phyloP scores from a whole-genome alignment of 2,113 vertebrate genomes.

The Globicephala melas region DNA sequence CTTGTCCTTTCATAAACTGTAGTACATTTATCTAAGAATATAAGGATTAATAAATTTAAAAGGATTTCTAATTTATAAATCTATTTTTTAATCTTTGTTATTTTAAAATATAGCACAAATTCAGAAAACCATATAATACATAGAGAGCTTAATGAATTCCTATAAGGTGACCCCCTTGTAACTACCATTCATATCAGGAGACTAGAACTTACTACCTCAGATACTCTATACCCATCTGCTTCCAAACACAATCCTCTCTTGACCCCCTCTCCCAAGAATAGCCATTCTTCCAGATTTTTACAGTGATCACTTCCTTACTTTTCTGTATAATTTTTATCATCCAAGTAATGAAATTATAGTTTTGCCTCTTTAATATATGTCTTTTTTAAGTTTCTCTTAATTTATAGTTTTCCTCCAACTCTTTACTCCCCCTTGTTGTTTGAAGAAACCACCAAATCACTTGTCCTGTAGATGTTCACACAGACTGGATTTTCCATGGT shows the following conservation, averaged over 20 bases:
- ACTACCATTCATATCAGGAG: neutral
- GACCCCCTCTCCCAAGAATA: neutral
- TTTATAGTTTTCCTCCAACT: neutral
- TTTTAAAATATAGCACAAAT: neutral
- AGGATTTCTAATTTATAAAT: neutral
- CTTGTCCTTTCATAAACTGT: neutral
- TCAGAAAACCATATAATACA: neutral
- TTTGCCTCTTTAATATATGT: neutral
- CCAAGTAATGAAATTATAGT: neutral
- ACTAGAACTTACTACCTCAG: neutral
- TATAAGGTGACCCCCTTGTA: neutral
- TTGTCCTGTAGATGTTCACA: neutral
- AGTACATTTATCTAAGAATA: neutral
- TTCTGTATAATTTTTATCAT: neutral
- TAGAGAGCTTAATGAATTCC: neutral
- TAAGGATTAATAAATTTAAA: neutral
- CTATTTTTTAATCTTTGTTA: neutral
- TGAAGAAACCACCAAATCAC: neutral
- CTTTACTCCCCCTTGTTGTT: neutral
- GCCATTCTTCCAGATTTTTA: neutral
- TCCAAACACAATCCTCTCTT: neutral
- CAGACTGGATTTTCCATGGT: neutral
- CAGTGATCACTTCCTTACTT: neutral
- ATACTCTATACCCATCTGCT: neutral
- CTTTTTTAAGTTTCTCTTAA: neutral